These are phyloP conservation scores for Phataginus tricuspis DNA, from an alignment of 2,797 vertebrate species.

Conservation along the genomic window DNA sequence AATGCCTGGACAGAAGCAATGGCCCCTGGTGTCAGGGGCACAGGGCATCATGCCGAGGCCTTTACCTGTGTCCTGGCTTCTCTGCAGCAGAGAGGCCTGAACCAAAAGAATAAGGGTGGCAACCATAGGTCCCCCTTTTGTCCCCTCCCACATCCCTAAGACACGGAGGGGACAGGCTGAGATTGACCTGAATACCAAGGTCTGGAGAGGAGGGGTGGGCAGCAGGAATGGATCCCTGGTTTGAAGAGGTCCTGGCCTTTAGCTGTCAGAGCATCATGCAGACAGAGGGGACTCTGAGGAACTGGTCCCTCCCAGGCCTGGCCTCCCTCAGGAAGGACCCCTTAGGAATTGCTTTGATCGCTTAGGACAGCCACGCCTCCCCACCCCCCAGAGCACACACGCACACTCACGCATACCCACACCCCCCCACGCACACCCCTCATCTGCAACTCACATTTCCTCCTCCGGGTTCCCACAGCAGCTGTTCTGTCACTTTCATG, in stretches of 20 bases:
- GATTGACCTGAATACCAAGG: background rate
- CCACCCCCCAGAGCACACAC: fast-evolving
- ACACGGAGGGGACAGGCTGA: background rate
- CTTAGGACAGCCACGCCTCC: background rate
- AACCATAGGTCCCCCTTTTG: no score
- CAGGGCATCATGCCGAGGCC: no score
- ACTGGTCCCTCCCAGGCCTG: fast-evolving
- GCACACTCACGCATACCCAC: background rate
- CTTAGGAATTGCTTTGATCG: background rate
- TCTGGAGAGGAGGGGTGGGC: background rate
- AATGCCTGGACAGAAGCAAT: background rate
- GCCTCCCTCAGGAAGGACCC: background rate
- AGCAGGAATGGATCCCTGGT: no score
- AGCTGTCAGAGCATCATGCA: background rate
- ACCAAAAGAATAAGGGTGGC: background rate
- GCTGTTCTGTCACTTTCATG: constrained; percentile 11
- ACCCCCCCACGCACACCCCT: background rate
- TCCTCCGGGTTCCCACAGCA: background rate
- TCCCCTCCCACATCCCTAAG: background rate
- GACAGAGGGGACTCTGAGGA: background rate
- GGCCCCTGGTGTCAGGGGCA: background rate
- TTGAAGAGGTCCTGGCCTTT: background rate
- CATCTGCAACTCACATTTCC: background rate
- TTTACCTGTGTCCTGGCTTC: background rate
- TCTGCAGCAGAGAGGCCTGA: fast-evolving